Evolutionary conservation across 2,113 vertebrate genomes (phyloP).

Genomic region (Brachypodius melanocephalos): DNA sequence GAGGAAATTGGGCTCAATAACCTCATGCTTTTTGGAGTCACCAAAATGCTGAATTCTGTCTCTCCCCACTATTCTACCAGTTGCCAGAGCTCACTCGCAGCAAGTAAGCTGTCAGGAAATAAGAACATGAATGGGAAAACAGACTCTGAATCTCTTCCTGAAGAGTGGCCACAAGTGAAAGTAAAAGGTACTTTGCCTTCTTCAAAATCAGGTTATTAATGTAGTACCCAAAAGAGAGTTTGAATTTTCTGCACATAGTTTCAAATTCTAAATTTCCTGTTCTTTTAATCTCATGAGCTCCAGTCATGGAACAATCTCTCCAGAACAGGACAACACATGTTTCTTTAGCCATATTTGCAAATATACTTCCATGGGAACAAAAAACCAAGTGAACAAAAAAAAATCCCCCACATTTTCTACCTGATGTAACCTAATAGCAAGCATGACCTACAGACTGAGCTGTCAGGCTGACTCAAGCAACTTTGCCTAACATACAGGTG

Average conservation of each 20-base stretch:
- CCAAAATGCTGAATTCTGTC: neutral
- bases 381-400: fast-evolving
- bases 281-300: neutral
- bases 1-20: neutral
- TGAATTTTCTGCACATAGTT: neutral
- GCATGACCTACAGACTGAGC: neutral
- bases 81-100: neutral
- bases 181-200: neutral
- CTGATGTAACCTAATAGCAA: neutral
- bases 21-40: neutral
- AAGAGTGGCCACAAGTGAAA: neutral
- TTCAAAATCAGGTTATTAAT: neutral
- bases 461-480: neutral
- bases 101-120: neutral
- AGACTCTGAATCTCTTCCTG: neutral
- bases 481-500: neutral
- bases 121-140: neutral
- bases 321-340: neutral
- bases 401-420: neutral
- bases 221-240: neutral
- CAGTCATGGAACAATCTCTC: neutral
- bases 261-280: neutral
- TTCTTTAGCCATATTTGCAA: neutral
- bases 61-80: neutral
- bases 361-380: neutral